phyloP scores from a whole-genome alignment of 2,888 invertebrate species.

The Eristalis intricaria region DNA sequence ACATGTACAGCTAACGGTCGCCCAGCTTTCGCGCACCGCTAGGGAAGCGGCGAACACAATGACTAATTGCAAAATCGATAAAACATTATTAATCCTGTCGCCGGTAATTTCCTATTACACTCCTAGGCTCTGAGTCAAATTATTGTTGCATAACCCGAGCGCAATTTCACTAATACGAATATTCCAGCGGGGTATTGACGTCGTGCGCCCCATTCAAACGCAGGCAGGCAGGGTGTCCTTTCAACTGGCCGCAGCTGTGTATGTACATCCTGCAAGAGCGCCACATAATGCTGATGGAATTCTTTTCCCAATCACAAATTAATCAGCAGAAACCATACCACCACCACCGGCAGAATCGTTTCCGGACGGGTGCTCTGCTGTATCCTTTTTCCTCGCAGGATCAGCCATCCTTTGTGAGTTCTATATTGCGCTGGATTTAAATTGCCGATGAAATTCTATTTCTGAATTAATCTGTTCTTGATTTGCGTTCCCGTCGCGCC shows the following conservation, averaged over 20 bases:
- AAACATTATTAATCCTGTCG: conserved; percentile 61
- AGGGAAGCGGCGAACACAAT: conserved; percentile 43
- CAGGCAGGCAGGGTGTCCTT: conserved; percentile 12
- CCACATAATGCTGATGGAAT: conserved; percentile 29
- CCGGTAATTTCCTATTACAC: conserved; percentile 58
- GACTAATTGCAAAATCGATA: conserved; percentile 62
- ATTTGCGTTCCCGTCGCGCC: conserved; percentile 11
- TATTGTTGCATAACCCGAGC: conserved; percentile 50
- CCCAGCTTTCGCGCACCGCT: conserved; percentile 27
- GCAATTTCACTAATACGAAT: conserved; percentile 56
- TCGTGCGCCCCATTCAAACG: neutral
- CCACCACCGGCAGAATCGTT: neutral
- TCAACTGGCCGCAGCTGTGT: neutral
- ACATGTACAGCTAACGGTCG: conserved; percentile 3
- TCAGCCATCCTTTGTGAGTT: conserved; percentile 10
- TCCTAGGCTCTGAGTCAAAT: conserved; percentile 35
- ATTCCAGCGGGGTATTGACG: conserved; percentile 18
- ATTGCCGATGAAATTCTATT: conserved; percentile 35
- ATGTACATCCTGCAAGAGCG: conserved; percentile 9
- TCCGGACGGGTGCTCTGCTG: neutral
- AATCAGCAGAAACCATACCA: conserved; percentile 19
- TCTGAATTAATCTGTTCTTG: conserved; percentile 28
- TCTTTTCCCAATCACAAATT: conserved; percentile 30
- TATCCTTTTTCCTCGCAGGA: neutral
- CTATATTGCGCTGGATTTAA: conserved; percentile 20